These are phyloP conservation scores for Ephydatia muelleri DNA, from an alignment of 37 sponge, comb jelly and placozoan genomes.

Conservation along the genomic window DNA sequence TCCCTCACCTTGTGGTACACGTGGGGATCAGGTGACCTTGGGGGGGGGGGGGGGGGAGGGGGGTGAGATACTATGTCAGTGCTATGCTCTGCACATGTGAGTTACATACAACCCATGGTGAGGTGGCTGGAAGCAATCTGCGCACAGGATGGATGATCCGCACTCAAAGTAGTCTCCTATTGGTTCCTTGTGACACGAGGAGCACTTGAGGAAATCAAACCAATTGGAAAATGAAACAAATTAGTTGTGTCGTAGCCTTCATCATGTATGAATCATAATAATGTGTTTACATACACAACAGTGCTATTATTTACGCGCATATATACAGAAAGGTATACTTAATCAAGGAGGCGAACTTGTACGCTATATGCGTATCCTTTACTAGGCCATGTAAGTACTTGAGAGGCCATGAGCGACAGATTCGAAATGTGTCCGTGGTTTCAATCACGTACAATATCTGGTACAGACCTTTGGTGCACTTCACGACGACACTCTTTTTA, in stretches of 20 bases:
- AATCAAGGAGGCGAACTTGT: no score
- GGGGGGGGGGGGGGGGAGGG: background rate
- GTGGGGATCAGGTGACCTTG: background rate
- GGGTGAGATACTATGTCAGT: no score
- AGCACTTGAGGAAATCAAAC: no score
- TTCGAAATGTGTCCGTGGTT: background rate
- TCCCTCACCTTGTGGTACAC: slow-evolving; percentile 46
- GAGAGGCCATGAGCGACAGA: background rate
- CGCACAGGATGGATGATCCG: background rate
- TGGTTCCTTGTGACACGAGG: slow-evolving; percentile 12
- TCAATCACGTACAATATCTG: slow-evolving; percentile 52
- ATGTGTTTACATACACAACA: no score
- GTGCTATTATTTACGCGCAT: no score
- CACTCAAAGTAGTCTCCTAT: slow-evolving; percentile 63
- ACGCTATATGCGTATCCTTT: no score
- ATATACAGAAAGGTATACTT: no score
- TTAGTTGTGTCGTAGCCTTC: no score
- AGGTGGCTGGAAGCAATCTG: no score
- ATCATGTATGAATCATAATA: no score
- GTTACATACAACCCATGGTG: background rate
- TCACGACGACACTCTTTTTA: slow-evolving; percentile 34
- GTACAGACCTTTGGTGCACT: slow-evolving; percentile 68
- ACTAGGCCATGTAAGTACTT: background rate
- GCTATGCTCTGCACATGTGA: no score
- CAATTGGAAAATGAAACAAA: no score